Percentiles rank a stretch among this genome's conserved stretches.
phyloP scores from a whole-genome alignment of 1,140 invertebrate genomes.

The Maconellicoccus hirsutus region DNA sequence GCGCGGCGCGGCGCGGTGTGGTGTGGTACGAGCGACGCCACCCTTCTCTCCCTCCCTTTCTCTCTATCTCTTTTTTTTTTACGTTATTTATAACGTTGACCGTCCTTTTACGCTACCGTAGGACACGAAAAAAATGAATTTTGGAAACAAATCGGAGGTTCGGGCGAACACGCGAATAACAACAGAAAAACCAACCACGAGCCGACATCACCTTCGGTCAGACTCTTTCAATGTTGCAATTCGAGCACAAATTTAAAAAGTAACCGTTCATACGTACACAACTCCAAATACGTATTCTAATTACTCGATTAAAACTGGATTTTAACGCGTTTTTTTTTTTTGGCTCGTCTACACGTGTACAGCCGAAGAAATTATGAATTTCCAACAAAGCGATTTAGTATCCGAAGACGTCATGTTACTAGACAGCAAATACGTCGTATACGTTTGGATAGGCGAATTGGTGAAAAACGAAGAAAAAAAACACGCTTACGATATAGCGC shows the following conservation, averaged over 20 bases:
- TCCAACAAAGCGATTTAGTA: conserved; percentile 62
- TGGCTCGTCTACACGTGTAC: too few relatives aligned
- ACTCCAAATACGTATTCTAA: not conserved
- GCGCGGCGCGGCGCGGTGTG: too few relatives aligned
- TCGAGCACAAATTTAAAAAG: conserved; percentile 41
- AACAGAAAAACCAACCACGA: conserved; percentile 42
- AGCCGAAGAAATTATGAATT: conserved; percentile 75
- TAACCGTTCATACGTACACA: conserved; percentile 27
- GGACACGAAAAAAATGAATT: conserved; percentile 50
- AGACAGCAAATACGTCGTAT: conserved; percentile 66
- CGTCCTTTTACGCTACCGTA: conserved; percentile 32
- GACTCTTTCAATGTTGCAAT: conserved; percentile 60
- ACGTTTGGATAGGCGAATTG: conserved; percentile 70
- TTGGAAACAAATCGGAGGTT: conserved; percentile 44
- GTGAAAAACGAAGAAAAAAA: conserved; percentile 49
- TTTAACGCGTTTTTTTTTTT: too few relatives aligned
- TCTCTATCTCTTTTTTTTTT: too few relatives aligned
- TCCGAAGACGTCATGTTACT: conserved; percentile 78
- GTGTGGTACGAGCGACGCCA: too few relatives aligned
- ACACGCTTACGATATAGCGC: conserved; percentile 43
- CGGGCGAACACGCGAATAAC: conserved; percentile 43
- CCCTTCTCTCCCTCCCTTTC: too few relatives aligned
- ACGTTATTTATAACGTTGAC: too few relatives aligned
- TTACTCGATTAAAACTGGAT: too few relatives aligned
- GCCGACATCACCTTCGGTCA: conserved; percentile 41